Evolutionary conservation across 92 coral and sea anemone genomes (phyloP).

Genomic region (Bergia sp.): DNA sequence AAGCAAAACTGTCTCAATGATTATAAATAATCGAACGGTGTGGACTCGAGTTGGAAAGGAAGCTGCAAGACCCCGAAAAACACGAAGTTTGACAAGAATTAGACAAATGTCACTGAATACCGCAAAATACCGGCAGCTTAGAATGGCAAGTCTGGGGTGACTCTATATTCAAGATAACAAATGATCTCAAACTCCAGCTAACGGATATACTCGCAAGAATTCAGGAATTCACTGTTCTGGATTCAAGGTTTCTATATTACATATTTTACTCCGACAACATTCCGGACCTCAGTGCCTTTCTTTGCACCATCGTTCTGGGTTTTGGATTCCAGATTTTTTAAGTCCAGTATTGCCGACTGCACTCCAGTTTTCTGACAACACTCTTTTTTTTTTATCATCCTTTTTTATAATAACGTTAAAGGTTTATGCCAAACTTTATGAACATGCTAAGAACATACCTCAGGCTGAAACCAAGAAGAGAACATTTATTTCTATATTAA

Average conservation of each 20-base stretch:
- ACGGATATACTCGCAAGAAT: no score
- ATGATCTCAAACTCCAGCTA: no score
- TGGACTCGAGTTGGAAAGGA: background rate
- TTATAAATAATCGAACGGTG: slow-evolving; percentile 2
- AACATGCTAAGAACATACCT: no score
- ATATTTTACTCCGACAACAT: no score
- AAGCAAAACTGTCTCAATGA: background rate
- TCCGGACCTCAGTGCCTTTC: background rate
- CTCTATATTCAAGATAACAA: background rate
- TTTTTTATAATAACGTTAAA: no score
- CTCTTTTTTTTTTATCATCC: no score
- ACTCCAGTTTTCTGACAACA: background rate
- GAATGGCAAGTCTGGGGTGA: background rate
- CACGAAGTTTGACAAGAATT: background rate
- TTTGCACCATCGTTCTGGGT: background rate
- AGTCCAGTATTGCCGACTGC: background rate
- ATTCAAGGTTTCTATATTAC: no score
- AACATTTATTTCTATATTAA: no score
- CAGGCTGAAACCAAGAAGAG: no score
- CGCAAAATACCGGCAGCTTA: slow-evolving; percentile 8
- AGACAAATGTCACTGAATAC: slow-evolving; percentile 14
- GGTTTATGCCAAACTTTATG: no score
- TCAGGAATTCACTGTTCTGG: no score
- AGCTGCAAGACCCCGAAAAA: background rate
- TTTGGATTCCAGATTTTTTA: background rate